phyloP scores from a whole-genome alignment of 1,140 invertebrate species.

The Drosophila athabasca region DNA sequence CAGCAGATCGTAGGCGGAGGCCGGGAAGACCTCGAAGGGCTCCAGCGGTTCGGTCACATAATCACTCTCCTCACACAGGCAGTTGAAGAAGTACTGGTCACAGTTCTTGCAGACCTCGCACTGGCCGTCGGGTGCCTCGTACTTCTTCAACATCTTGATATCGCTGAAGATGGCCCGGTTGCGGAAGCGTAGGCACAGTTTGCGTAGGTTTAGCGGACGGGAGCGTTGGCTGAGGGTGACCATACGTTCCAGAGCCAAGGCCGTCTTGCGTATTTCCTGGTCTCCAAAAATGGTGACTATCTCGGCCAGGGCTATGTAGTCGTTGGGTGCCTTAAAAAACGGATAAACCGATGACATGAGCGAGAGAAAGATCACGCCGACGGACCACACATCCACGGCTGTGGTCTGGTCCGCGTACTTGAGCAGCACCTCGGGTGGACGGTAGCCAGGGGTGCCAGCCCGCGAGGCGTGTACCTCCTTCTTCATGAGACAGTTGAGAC shows the following conservation, averaged over 20 bases:
- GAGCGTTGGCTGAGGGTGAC: constrained; percentile 85
- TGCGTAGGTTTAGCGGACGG: constrained; percentile 85
- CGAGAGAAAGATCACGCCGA: constrained; percentile 92
- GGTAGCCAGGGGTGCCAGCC: constrained; percentile 94
- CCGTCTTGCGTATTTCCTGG: constrained; percentile 87
- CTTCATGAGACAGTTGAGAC: constrained; percentile 86
- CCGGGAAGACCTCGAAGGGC: constrained; percentile 73
- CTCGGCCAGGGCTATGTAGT: constrained; percentile 92
- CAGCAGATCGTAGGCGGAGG: constrained; percentile 97
- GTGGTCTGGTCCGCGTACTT: constrained; percentile 89
- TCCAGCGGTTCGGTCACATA: constrained; percentile 70
- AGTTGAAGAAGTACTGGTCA: constrained; percentile 80
- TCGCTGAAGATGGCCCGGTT: constrained; percentile 71
- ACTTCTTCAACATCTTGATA: constrained; percentile 52
- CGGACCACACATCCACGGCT: constrained; percentile 95
- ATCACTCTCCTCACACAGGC: constrained; percentile 67
- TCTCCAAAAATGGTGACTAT: constrained; percentile 92
- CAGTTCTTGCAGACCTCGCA: constrained; percentile 79
- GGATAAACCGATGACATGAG: constrained; percentile 92
- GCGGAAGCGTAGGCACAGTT: constrained; percentile 84
- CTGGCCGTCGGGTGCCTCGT: constrained; percentile 58
- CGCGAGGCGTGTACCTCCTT: constrained; percentile 88
- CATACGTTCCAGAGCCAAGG: constrained; percentile 86
- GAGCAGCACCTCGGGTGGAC: constrained; percentile 94
- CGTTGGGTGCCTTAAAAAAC: constrained; percentile 92